A percentile compares a stretch with the other conserved stretches of the same genome.
Evolutionary conservation across 2,113 vertebrate species (phyloP).

Genomic region (Dipodomys stephensi): DNA sequence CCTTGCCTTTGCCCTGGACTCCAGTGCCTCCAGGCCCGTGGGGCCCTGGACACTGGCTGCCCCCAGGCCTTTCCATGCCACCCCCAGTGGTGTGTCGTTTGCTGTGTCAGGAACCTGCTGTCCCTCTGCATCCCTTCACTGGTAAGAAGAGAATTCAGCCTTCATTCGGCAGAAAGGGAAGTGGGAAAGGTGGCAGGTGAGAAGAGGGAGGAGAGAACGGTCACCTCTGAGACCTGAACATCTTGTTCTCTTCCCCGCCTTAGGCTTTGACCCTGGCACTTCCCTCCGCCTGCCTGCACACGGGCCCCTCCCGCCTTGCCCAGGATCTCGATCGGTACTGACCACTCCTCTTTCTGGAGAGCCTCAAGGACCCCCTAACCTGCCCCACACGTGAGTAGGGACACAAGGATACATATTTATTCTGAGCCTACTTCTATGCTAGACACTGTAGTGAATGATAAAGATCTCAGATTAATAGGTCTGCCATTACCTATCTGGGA

Average conservation of each 20-base stretch:
- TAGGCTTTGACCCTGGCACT: constrained; percentile 77
- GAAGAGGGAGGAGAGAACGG: neutral
- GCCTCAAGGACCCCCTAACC: constrained; percentile 56
- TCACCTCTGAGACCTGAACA: neutral
- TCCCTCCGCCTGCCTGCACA: constrained; percentile 65
- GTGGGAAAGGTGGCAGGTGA: neutral
- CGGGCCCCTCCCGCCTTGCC: constrained; percentile 56
- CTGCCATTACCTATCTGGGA: neutral
- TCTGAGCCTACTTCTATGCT: neutral
- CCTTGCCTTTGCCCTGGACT: constrained; percentile 75
- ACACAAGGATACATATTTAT: neutral
- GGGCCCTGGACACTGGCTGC: constrained; percentile 76
- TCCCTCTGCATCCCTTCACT: constrained; percentile 69
- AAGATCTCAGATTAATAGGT: neutral
- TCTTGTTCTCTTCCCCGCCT: neutral
- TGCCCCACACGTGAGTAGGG: constrained; percentile 72
- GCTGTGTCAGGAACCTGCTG: constrained; percentile 75
- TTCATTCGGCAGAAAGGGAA: neutral
- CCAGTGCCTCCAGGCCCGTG: constrained; percentile 54
- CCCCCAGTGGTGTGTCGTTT: constrained; percentile 76
- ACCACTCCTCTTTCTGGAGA: constrained; percentile 71
- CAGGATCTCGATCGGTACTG: constrained; percentile 69
- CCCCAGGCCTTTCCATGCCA: constrained; percentile 74
- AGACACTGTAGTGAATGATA: neutral
- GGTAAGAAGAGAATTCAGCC: constrained; percentile 70